Conservation (phyloP, 2,888 invertebrate species). For the Gastracanthus pulcherrimus region DNA sequence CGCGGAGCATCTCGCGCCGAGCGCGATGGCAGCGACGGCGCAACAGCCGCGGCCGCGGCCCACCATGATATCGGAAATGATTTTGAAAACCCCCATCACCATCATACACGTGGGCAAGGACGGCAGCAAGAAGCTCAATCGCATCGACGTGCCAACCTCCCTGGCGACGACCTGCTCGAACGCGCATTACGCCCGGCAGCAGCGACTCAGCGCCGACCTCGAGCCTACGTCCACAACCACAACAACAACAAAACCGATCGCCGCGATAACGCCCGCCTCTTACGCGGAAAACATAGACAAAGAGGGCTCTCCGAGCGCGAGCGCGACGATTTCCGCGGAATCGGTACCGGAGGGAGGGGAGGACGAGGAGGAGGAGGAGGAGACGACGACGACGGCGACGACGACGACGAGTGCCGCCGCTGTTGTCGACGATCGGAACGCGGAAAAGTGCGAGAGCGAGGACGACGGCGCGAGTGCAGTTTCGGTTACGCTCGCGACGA, state of each 20-base stretch:
- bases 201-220: neutral
- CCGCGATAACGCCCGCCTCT: too few relatives aligned
- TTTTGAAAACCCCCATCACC: conserved; percentile 53
- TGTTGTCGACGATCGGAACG: too few relatives aligned
- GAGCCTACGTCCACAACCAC: too few relatives aligned
- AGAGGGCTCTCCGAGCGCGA: too few relatives aligned
- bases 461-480: neutral
- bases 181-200: too few relatives aligned
- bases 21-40: neutral
- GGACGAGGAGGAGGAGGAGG: neutral
- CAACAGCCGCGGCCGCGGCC: conserved; percentile 27
- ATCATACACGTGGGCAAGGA: conserved; percentile 44
- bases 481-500: too few relatives aligned
- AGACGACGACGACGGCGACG: too few relatives aligned
- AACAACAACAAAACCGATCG: too few relatives aligned
- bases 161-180: neutral
- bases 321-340: neutral
- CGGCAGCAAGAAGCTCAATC: conserved; percentile 41
- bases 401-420: too few relatives aligned
- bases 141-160: conserved; percentile 32
- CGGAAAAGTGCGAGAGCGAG: too few relatives aligned
- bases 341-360: neutral
- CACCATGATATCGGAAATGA: conserved; percentile 45
- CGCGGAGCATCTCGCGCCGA: neutral
- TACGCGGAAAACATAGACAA: too few relatives aligned